Evolutionary conservation across 2,797 vertebrate genomes (phyloP).

Genomic region (Etheostoma perlongum): DNA sequence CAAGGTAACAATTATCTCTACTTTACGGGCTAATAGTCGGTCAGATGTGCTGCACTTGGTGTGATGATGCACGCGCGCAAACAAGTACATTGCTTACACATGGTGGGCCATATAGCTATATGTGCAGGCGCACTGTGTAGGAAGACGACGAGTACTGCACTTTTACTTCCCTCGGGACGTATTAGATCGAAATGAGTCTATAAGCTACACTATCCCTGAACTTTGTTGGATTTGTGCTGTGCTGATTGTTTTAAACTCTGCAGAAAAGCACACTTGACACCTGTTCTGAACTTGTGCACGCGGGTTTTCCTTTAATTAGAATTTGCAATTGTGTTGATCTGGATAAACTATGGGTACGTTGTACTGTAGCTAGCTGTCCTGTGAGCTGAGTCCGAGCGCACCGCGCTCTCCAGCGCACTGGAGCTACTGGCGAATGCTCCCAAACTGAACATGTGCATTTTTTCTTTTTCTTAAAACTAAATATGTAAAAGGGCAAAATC

Average conservation of each 20-base stretch:
- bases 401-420: slow-evolving; percentile 23
- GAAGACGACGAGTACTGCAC: slow-evolving; percentile 50
- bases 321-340: background rate
- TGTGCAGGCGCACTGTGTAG: background rate
- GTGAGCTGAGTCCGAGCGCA: slow-evolving; percentile 55
- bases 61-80: slow-evolving; percentile 26
- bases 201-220: slow-evolving; percentile 9
- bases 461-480: background rate
- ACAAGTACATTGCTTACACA: slow-evolving; percentile 5
- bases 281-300: slow-evolving; percentile 31
- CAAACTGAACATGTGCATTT: background rate
- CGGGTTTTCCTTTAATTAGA: slow-evolving; percentile 10
- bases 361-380: slow-evolving; percentile 26
- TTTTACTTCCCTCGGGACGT: slow-evolving; percentile 40
- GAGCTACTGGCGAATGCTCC: background rate
- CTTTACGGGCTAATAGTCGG: slow-evolving; percentile 21
- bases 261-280: slow-evolving; percentile 21
- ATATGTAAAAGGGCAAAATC: background rate
- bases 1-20: slow-evolving; percentile 88
- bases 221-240: slow-evolving; percentile 33
- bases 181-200: background rate
- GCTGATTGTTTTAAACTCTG: background rate
- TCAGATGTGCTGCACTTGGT: slow-evolving; percentile 35
- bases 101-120: background rate
- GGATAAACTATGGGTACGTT: background rate